Conservation (phyloP, 2,797 vertebrate species). For the Trachops cirrhosus region DNA sequence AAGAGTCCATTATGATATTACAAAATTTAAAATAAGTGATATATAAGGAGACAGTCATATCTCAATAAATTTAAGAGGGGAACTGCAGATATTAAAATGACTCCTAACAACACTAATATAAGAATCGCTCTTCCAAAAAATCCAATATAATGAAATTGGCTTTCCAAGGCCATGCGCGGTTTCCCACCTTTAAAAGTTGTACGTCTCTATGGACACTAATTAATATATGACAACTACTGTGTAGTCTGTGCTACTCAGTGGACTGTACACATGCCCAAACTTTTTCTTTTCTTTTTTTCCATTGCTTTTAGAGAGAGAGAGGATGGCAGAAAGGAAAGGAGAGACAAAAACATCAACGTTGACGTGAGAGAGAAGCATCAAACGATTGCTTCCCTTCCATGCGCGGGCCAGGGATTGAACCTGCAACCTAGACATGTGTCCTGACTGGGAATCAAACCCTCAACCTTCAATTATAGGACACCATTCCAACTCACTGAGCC, state of each 20-base stretch:
- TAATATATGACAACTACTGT: neutral
- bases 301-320: neutral
- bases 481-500: neutral
- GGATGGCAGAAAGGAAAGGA: neutral
- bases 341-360: neutral
- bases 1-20: constrained; percentile 39
- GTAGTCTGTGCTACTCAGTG: neutral
- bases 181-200: neutral
- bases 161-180: neutral
- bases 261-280: neutral
- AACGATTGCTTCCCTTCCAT: neutral
- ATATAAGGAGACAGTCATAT: neutral
- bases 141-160: neutral
- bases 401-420: too few species aligned
- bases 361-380: neutral
- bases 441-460: neutral
- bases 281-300: neutral
- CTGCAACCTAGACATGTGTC: too few species aligned
- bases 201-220: neutral
- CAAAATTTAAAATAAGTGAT: constrained; percentile 45
- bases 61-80: constrained; percentile 27
- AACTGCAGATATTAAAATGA: constrained; percentile 25
- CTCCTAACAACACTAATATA: neutral
- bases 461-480: neutral
- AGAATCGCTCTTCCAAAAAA: neutral